Evolutionary conservation across 2,797 vertebrate species (phyloP), one percentile per base, ranked within the genome.

Genomic region (Halcyon leucocephala): DNA sequence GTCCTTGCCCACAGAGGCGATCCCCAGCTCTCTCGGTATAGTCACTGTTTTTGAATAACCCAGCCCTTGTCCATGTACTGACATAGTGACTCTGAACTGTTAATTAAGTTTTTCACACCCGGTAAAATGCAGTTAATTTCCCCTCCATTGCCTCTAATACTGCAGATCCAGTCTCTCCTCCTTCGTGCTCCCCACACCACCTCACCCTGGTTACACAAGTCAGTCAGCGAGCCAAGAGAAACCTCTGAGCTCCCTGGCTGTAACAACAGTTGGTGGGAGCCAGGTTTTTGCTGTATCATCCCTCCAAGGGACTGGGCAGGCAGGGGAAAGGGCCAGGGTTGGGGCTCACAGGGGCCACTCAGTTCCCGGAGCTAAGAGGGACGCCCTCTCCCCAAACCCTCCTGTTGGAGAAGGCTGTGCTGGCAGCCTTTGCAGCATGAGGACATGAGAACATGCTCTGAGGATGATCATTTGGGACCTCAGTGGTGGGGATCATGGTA

Each of bases 161-260:
- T 20, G 48, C 64, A 72, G 90, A 57, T 67, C 87, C 1, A 0
- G 33, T 28, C 77, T 76, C 80, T 61, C 6, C 24, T 39, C 79
- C 69, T 93, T 48, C 71, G 74, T 94, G 96, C 80, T 97, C 93
- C 94, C 88, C 86, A 74, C 91, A 92, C 91, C 95, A 94, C 83
- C 73, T 96, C 91, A 42, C 71, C 51, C 88, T 61, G 86, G 80
- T 96, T 96, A 80, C 85, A 95, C 93, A 97, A 95, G 90, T 12
- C 49, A 58, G 60, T 77, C 83, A 9, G 44, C 0, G 3, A 96
- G 95, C 96, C 94, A 96, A 96, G 74, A 95, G 94, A 93, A 95
- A 94, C 94, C 81, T 91, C 67, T 24, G 70, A 51, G 77, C 74
- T 89, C 55, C 25, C 91, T 94, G 93, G 83, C 86, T 89, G 42